Base-by-base conservation (phyloP, 2,113 vertebrate species). In the Melanostigma gelatinosum region DNA sequence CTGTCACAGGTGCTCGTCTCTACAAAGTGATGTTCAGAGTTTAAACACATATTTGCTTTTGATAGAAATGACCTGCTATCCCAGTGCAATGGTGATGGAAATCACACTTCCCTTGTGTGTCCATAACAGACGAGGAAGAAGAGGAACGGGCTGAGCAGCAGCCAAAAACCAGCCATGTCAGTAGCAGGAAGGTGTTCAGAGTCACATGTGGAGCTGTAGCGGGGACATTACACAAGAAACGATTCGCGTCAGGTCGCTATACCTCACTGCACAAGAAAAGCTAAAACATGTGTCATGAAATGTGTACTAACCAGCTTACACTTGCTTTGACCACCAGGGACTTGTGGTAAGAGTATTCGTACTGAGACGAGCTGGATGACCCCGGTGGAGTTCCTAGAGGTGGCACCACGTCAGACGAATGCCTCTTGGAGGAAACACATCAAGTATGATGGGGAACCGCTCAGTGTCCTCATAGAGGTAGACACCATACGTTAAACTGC, bases 311-410 rank as follows among this genome's bases (percentile, higher is more conserved):
- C 22, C 6, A 13, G 55, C 36, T 40, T 22, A 48, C 46, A 24
- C 15, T 0, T 54, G 12, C 32, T 40, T 13, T n/a, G 29, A 10
- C 22, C 50, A 16, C 22, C 80, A 94, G 94, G 93, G 12, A 79
- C 10, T 3, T 4, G 52, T 64, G 90, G 93, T 57, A 93, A 89
- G 74, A 89, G 94, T 57, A 93, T 95, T 52, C 92, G 94, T 2
- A 95, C 92, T 0, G 92, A 93, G 60, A 70, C n/a, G 2, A 50
- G 60, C 22, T 95, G 95, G 95, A 42, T 95, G 81, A 95, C 63
- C 22, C 94, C 93, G 0, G 15, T 20, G 22, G 90, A 94, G 40
- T 94, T 95, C 66, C 12, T 90, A 8, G 75, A 20, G 3, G 44
- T 64, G 67, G 89, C 78, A 0, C 34, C n/a, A 0, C 0, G 8